These are phyloP conservation scores for Macquaria australasica DNA, from an alignment of 2,113 vertebrate species.

Conservation along the genomic window DNA sequence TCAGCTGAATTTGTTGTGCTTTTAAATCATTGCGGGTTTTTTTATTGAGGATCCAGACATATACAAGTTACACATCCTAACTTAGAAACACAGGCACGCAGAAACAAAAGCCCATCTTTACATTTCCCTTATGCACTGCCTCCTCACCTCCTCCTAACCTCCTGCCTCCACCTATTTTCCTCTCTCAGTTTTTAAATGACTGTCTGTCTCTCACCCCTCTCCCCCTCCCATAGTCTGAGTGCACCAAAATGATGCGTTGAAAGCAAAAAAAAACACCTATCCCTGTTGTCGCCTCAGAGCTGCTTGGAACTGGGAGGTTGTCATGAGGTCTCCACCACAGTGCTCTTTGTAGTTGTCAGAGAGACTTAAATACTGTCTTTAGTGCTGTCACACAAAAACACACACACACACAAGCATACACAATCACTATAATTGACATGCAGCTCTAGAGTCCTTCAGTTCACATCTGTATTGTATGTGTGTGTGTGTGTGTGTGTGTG, in stretches of 20 bases:
- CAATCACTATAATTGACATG: conserved; percentile 64
- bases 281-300: conserved; percentile 51
- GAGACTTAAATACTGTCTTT: conserved; percentile 74
- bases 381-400: conserved; percentile 61
- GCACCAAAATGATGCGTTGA: conserved; percentile 56
- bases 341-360: conserved; percentile 73
- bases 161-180: conserved; percentile 51
- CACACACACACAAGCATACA: conserved; percentile 35
- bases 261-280: conserved; percentile 50
- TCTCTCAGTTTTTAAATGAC: conserved; percentile 37
- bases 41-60: not conserved
- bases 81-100: not conserved
- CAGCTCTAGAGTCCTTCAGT: conserved; percentile 43
- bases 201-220: conserved; percentile 41
- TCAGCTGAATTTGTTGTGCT: not conserved
- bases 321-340: conserved; percentile 61
- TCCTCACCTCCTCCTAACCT: conserved; percentile 39
- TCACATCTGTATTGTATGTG: conserved; percentile 42
- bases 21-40: not conserved
- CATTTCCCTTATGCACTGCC: conserved; percentile 16
- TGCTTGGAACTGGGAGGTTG: conserved; percentile 58
- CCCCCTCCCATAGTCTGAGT: conserved; percentile 30
- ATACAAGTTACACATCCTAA: not conserved
- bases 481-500: not conserved
- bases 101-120: conserved; percentile 34